A percentile compares a stretch with the other conserved stretches of the same genome.
These are phyloP conservation scores for Drosophila melanica DNA, from an alignment of 1,140 invertebrate genomes.

Conservation along the genomic window DNA sequence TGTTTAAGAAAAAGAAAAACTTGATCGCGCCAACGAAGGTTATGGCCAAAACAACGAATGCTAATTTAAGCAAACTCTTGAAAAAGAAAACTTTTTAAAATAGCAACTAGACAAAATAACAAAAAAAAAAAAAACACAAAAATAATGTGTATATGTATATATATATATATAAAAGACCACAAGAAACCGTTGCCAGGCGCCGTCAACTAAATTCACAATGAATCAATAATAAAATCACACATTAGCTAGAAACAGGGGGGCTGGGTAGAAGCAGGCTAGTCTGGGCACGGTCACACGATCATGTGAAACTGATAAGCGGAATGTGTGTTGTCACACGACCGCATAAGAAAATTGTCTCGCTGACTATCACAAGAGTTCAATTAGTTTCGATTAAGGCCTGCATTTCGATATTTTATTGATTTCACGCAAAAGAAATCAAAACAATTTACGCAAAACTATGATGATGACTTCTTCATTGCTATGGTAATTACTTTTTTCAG, in stretches of 20 bases:
- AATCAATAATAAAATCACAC: constrained; percentile 53
- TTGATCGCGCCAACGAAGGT: constrained; percentile 40
- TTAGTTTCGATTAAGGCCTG: constrained; percentile 67
- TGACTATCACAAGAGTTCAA: constrained; percentile 63
- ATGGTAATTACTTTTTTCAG: constrained; percentile 57
- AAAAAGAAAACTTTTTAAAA: constrained; percentile 41
- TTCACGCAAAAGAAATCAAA: constrained; percentile 74
- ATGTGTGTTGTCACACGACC: constrained; percentile 66
- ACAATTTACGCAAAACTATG: constrained; percentile 74
- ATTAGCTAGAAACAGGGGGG: neutral
- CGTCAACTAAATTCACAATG: constrained; percentile 40
- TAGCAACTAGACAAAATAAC: constrained; percentile 21
- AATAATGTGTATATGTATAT: constrained; percentile 7
- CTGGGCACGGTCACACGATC: constrained; percentile 55
- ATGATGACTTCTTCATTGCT: constrained; percentile 33
- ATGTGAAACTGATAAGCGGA: constrained; percentile 76
- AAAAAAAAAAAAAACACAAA: constrained; percentile 1
- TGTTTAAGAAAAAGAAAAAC: constrained; percentile 35
- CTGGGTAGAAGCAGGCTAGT: neutral
- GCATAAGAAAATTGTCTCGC: constrained; percentile 12
- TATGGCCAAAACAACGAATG: constrained; percentile 28
- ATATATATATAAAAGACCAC: neutral
- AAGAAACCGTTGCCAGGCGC: constrained; percentile 39
- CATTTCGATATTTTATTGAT: constrained; percentile 64
- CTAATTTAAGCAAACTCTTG: constrained; percentile 40